These are phyloP conservation scores for Alca torda DNA, from an alignment of 2,797 vertebrate genomes.

Conservation along the genomic window DNA sequence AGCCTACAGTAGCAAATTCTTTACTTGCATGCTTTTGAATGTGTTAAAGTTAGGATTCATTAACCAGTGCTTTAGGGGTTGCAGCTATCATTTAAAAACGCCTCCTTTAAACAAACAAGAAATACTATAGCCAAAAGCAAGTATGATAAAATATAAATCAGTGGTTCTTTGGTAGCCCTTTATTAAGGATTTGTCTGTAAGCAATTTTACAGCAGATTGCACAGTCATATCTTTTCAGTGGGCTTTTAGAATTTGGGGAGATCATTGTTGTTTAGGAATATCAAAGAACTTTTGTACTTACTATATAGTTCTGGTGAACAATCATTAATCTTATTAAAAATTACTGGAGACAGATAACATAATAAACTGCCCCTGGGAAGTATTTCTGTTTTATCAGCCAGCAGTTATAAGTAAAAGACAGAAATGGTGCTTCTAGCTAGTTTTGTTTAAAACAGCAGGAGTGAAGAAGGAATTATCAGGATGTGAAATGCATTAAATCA, in stretches of 20 bases:
- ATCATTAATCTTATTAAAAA: conserved; percentile 30
- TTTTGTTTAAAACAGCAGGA: conserved; percentile 40
- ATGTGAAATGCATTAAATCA: conserved; percentile 25
- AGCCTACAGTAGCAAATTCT: neutral
- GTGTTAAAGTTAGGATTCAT: neutral
- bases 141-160: neutral
- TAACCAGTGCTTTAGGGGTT: neutral
- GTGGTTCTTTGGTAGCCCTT: neutral
- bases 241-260: neutral
- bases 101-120: conserved; percentile 1
- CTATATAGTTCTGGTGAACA: conserved; percentile 20
- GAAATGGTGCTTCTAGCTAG: conserved; percentile 12
- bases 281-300: conserved; percentile 19
- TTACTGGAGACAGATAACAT: conserved; percentile 2
- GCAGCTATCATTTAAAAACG: neutral
- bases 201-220: conserved; percentile 7
- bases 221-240: neutral
- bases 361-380: conserved; percentile 5
- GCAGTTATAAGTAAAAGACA: conserved; percentile 22
- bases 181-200: conserved; percentile 16
- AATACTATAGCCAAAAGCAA: neutral
- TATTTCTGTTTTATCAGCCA: conserved; percentile 35
- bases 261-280: conserved; percentile 18
- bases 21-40: neutral
- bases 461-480: conserved; percentile 21